These are phyloP conservation scores for Nibea coibor DNA, from an alignment of 2,113 vertebrate species.

Conservation along the genomic window DNA sequence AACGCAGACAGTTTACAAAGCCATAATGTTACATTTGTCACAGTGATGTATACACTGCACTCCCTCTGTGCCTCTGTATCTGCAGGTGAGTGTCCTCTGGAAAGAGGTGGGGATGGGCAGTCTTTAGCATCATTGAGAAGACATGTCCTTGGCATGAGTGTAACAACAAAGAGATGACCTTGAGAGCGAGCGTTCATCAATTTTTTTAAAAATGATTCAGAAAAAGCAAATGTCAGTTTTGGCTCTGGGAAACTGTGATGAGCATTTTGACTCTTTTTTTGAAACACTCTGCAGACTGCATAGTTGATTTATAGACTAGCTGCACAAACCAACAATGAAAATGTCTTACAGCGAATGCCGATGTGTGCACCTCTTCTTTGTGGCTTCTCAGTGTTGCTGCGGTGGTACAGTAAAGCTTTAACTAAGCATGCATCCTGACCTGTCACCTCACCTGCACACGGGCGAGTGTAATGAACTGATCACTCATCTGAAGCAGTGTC, in stretches of 20 bases:
- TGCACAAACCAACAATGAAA: background rate
- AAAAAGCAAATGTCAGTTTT: too few species aligned
- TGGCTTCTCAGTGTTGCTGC: constrained; percentile 59
- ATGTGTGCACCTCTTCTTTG: constrained; percentile 46
- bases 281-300: background rate
- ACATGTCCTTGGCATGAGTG: background rate
- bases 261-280: background rate
- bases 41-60: background rate
- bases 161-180: background rate
- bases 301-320: background rate
- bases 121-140: constrained; percentile 78
- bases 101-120: constrained; percentile 80
- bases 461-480: constrained; percentile 94
- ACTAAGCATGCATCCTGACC: constrained; percentile 92
- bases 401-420: constrained; percentile 70
- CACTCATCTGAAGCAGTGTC: constrained; percentile 89
- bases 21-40: background rate
- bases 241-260: background rate
- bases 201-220: too few species aligned
- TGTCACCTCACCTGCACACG: constrained; percentile 94
- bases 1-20: constrained; percentile 2
- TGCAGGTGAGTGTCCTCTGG: constrained; percentile 73
- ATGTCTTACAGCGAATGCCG: background rate
- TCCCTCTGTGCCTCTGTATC: constrained; percentile 15
- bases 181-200: too few species aligned